Base-by-base conservation (phyloP, 2,113 vertebrate genomes). In the Corydoras maculifer region DNA sequence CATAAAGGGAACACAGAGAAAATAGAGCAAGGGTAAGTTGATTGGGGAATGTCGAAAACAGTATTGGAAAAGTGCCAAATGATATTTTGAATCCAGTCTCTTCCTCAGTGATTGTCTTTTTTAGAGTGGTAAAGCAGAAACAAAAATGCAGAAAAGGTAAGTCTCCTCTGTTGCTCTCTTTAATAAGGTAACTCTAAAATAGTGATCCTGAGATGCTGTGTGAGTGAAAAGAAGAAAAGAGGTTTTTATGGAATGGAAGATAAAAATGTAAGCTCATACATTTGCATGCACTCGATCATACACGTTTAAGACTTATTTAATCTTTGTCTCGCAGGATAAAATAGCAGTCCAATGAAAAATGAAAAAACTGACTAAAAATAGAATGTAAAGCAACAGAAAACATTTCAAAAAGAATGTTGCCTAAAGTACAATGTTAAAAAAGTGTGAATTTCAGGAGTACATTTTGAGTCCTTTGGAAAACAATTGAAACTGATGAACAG, bases 221-320 rank as follows among this genome's bases (percentile, higher is more conserved):
- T 86, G 84, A 90, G 88, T 90, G 91, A 93, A 92, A 90, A 88
- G 89, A 88, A 88, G 88, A 89, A 88, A 82, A 81, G 86, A 43
- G 51, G 48, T 3, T 89, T 90, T 88, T 93, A 87, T 89, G 90
- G 91, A 94, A 93, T 92, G 91, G 88, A 90, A 89, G 87, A 89
- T 84, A 91, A 92, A 90, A 57, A 57, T 7, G 78, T 85, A 90
- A 89, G 87, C 87, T 68, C 57, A 69, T 60, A n/a, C 18, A 30
- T 69, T 13, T 30, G 43, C 57, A 69, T 11, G 50, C 30, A 53
- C 55, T 18, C 70, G 51, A 13, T 67, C 72, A 57, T 75, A 91
- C 84, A 89, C 87, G 67, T 72, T 92, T 94, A 94, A 94, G 92
- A 94, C 93, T 92, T 6, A 31, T 75, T 92, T 70, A 75, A 75